Evolutionary conservation across 30 jellyfish, hydroid and myxozoan species (phyloP).

Genomic region (Phacellophora camtschatica): DNA sequence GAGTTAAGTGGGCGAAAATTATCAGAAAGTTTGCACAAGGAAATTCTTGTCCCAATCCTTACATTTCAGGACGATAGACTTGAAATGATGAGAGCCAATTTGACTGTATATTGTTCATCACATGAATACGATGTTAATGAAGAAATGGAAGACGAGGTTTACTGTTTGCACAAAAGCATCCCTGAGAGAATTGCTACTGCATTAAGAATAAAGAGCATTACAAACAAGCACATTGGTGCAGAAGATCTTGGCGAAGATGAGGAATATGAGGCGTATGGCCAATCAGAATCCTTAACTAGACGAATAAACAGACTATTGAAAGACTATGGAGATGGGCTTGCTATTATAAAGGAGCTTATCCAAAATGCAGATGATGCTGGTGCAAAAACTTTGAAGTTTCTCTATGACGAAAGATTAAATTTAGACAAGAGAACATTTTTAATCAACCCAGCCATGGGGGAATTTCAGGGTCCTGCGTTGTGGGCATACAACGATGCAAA

Average conservation of each 20-base stretch:
- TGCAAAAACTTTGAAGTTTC: constrained; percentile 30
- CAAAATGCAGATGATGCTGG: constrained; percentile 74
- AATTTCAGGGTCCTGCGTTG: constrained; percentile 62
- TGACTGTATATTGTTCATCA: constrained; percentile 24
- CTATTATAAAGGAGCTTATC: constrained; percentile 50
- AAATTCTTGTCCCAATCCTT: constrained; percentile 8
- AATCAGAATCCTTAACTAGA: constrained; percentile 47
- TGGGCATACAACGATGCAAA: constrained; percentile 44
- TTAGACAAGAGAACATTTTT: neutral
- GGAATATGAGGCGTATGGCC: constrained; percentile 60
- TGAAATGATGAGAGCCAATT: neutral
- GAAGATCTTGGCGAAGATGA: constrained; percentile 35
- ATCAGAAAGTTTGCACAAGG: neutral
- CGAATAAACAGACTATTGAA: constrained; percentile 32
- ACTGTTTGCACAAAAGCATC: constrained; percentile 1
- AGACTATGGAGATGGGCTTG: constrained; percentile 56
- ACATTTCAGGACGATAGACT: neutral
- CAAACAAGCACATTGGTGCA: constrained; percentile 32
- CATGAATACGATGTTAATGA: neutral
- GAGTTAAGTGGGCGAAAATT: neutral
- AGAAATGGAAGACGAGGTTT: neutral
- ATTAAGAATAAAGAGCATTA: constrained; percentile 13
- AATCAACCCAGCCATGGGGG: constrained; percentile 38
- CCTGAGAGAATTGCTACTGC: neutral
- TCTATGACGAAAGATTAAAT: constrained; percentile 31